phyloP scores from a whole-genome alignment of 2,797 vertebrate genomes.

The Halcyon chelicuti region DNA sequence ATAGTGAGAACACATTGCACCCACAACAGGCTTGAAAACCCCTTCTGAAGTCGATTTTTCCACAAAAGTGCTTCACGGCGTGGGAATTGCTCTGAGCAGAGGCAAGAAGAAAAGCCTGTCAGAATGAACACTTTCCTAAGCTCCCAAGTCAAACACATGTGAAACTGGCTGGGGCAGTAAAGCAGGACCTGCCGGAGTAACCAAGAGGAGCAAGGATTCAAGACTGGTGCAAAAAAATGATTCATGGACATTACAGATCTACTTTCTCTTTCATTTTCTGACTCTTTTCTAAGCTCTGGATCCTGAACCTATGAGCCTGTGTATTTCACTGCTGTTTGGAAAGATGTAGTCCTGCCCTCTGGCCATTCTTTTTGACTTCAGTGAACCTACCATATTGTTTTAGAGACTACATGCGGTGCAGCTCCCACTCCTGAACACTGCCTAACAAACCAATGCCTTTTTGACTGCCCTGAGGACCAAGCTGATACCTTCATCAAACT shows the following conservation, averaged over 20 bases:
- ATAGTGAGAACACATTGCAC: background rate
- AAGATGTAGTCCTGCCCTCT: background rate
- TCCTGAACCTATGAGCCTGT: fast-evolving
- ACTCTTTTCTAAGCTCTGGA: background rate
- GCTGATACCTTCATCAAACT: background rate
- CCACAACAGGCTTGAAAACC: background rate
- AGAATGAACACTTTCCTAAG: constrained; percentile 34
- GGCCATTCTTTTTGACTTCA: background rate
- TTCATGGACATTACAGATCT: background rate
- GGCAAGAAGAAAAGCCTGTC: background rate
- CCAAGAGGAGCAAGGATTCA: background rate
- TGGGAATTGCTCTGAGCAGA: constrained; percentile 40
- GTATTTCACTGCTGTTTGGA: background rate
- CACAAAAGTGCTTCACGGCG: background rate
- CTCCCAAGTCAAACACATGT: background rate
- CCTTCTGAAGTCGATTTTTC: background rate
- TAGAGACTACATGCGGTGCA: background rate
- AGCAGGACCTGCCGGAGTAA: constrained; percentile 41
- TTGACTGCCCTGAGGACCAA: background rate
- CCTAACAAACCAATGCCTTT: background rate
- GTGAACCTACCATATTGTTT: background rate
- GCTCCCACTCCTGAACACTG: background rate
- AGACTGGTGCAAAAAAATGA: background rate
- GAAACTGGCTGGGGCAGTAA: constrained; percentile 52
- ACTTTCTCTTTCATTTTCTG: background rate